Evolutionary conservation across 2,888 invertebrate genomes (phyloP).

Genomic region (Drosophila vallismaia): DNA sequence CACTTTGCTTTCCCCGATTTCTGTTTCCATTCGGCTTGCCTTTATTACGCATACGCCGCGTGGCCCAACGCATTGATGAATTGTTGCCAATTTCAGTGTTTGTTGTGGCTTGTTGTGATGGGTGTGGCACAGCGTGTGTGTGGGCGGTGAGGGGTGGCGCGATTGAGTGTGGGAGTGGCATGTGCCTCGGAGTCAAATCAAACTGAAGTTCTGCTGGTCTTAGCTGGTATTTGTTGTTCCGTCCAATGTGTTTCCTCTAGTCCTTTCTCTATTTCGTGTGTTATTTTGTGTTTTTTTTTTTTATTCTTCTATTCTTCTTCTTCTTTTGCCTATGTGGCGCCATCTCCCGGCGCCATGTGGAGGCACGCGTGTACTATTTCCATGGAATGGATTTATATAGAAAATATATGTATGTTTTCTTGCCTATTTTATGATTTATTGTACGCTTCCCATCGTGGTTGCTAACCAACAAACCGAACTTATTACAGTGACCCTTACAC

Average conservation of each 20-base stretch:
- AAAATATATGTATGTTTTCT: constrained; percentile 42
- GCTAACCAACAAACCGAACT: constrained; percentile 57
- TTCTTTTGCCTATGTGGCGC: constrained; percentile 64
- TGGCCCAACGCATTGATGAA: constrained; percentile 68
- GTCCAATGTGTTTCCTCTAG: constrained; percentile 8
- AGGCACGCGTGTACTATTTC: constrained; percentile 21
- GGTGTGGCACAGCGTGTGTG: background rate
- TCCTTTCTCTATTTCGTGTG: constrained; percentile 25
- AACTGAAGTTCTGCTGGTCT: constrained; percentile 47
- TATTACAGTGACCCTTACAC: constrained; percentile 68
- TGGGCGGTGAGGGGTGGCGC: background rate
- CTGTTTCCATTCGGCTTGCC: constrained; percentile 17
- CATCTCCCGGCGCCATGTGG: constrained; percentile 70
- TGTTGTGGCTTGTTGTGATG: background rate
- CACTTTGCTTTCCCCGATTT: background rate
- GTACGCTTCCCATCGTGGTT: constrained; percentile 57
- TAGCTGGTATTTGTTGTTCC: constrained; percentile 47
- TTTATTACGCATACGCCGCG: constrained; percentile 70
- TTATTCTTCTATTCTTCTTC: constrained; percentile 10
- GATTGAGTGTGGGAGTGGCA: constrained; percentile 10
- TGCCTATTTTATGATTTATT: constrained; percentile 78
- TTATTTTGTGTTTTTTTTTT: constrained; percentile 7
- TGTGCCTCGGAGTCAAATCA: constrained; percentile 59
- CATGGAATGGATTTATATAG: constrained; percentile 15
- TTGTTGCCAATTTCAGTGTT: constrained; percentile 58